Conservation (phyloP, 2,888 invertebrate genomes). For the Habroteleia sp. region DNA sequence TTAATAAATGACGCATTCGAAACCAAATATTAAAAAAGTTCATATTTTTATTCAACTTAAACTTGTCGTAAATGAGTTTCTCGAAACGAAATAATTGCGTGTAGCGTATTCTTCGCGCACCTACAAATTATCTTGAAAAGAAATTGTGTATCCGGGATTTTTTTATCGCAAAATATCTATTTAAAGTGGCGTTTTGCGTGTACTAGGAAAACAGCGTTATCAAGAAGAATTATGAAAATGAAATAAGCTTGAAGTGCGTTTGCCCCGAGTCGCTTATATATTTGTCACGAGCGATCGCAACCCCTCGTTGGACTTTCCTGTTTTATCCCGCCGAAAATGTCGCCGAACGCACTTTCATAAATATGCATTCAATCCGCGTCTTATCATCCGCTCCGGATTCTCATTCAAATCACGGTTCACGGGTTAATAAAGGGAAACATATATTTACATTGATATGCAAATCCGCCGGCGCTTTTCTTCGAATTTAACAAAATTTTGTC, state of each 20-base stretch:
- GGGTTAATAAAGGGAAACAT: slow-evolving; percentile 52
- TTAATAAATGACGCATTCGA: too few relatives aligned
- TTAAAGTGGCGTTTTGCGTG: slow-evolving; percentile 42
- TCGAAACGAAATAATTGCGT: slow-evolving; percentile 1
- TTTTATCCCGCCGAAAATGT: slow-evolving; percentile 24
- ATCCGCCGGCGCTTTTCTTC: slow-evolving; percentile 34
- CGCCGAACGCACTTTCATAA: slow-evolving; percentile 46
- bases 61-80: too few relatives aligned
- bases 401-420: slow-evolving; percentile 50
- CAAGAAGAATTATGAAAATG: slow-evolving; percentile 48
- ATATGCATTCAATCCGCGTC: slow-evolving; percentile 56
- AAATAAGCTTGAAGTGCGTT: slow-evolving; percentile 29
- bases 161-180: slow-evolving; percentile 26
- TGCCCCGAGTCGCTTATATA: slow-evolving; percentile 14
- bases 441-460: slow-evolving; percentile 56
- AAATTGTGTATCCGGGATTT: slow-evolving; percentile 1
- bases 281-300: slow-evolving; percentile 46
- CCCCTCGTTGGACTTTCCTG: slow-evolving; percentile 9
- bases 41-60: too few relatives aligned
- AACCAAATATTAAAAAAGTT: too few relatives aligned
- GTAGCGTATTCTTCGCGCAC: neutral
- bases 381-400: slow-evolving; percentile 45
- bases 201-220: slow-evolving; percentile 35
- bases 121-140: slow-evolving; percentile 6
- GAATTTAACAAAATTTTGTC: slow-evolving; percentile 26